These are phyloP conservation scores for Arvicola amphibius DNA, from an alignment of 2,797 vertebrate genomes.

Conservation along the genomic window DNA sequence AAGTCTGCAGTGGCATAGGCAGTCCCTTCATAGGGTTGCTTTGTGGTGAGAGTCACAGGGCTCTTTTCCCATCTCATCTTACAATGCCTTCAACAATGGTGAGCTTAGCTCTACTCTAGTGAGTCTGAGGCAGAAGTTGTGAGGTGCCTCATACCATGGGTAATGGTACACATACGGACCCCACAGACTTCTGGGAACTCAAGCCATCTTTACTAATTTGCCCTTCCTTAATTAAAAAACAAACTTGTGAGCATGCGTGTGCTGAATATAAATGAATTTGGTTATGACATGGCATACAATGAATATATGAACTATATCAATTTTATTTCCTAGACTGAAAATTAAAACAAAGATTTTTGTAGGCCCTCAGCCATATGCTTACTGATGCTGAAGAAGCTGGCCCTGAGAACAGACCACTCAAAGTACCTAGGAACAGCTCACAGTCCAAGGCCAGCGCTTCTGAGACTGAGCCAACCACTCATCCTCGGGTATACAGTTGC, in stretches of 20 bases:
- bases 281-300: neutral
- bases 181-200: neutral
- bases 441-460: neutral
- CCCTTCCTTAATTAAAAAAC: neutral
- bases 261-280: neutral
- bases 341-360: neutral
- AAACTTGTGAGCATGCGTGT: too few relatives aligned
- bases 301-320: neutral
- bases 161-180: rapidly evolving
- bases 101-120: neutral
- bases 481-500: neutral
- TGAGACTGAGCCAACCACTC: neutral
- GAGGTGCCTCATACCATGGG: neutral
- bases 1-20: neutral
- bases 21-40: too few relatives aligned
- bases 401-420: neutral
- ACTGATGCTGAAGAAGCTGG: neutral
- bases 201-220: neutral
- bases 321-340: slow-evolving; percentile 28
- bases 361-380: too few relatives aligned
- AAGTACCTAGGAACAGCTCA: neutral
- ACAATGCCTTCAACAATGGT: neutral
- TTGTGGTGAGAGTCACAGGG: neutral
- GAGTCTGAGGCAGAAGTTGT: neutral
- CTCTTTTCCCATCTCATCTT: neutral